Percentiles rank a stretch among this genome's conserved stretches.
phyloP scores from a whole-genome alignment of 2,888 invertebrate genomes.

The Emmelina monodactyla region DNA sequence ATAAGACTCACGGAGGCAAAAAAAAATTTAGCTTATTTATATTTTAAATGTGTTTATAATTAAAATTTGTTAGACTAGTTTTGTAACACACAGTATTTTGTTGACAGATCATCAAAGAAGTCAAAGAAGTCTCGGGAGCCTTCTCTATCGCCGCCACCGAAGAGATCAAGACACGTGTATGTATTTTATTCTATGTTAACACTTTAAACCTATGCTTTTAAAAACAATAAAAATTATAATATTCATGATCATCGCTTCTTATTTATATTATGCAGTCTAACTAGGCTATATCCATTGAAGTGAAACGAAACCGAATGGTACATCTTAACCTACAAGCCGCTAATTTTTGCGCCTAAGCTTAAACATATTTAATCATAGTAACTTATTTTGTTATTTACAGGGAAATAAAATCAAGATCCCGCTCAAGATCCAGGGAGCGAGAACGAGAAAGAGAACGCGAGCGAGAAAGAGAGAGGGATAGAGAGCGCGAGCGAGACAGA shows the following conservation, averaged over 20 bases:
- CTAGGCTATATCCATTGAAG: too few relatives aligned
- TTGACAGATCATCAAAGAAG: conserved; percentile 42
- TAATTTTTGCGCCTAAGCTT: too few relatives aligned
- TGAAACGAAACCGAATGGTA: too few relatives aligned
- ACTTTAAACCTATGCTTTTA: too few relatives aligned
- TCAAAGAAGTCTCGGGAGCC: conserved; percentile 56
- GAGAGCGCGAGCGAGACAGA: conserved; percentile 30
- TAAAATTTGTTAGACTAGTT: too few relatives aligned
- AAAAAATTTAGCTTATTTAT: too few relatives aligned
- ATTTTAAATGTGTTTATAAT: too few relatives aligned
- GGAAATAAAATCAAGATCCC: conserved; percentile 41
- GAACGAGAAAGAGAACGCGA: conserved; percentile 25
- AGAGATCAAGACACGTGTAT: conserved; percentile 40
- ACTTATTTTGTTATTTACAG: conserved; percentile 19
- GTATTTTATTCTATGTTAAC: not conserved
- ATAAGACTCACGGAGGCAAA: too few relatives aligned
- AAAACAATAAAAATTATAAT: too few relatives aligned
- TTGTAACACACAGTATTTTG: not conserved
- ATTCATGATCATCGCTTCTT: too few relatives aligned
- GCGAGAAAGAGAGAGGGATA: conserved; percentile 29
- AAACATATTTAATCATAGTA: not conserved
- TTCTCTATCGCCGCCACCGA: conserved; percentile 49
- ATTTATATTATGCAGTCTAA: too few relatives aligned
- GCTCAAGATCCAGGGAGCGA: conserved; percentile 36
- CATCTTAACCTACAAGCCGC: too few relatives aligned